phyloP scores from a whole-genome alignment of 1,140 invertebrate species.

The Drosophila sechellia region DNA sequence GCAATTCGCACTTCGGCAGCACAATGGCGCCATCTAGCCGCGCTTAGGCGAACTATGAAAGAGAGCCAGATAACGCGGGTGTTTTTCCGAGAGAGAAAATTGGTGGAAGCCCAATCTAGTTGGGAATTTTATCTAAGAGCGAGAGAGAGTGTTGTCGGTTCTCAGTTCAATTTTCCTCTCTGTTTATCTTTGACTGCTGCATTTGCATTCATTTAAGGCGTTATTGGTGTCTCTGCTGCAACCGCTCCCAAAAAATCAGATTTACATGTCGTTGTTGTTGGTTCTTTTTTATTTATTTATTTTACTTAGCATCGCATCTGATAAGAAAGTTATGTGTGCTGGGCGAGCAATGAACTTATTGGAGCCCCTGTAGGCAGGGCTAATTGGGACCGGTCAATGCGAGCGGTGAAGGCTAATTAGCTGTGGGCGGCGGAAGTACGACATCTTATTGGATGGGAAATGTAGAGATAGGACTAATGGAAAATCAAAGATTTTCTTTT shows the following conservation, averaged over 20 bases:
- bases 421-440: conserved; percentile 26
- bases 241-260: conserved; percentile 75
- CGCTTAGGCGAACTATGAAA: conserved; percentile 55
- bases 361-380: background rate
- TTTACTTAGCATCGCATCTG: conserved; percentile 41
- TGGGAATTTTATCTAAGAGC: conserved; percentile 27
- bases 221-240: conserved; percentile 33
- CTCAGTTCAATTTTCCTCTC: conserved; percentile 42
- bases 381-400: conserved; percentile 20
- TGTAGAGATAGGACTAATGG: conserved; percentile 10
- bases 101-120: conserved; percentile 27
- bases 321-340: conserved; percentile 39
- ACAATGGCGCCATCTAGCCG: conserved; percentile 58
- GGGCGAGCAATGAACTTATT: conserved; percentile 16
- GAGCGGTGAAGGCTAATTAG: conserved; percentile 32
- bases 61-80: conserved; percentile 14
- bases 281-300: conserved; percentile 37
- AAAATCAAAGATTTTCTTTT: background rate
- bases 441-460: background rate
- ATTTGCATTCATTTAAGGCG: conserved; percentile 48
- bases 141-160: conserved; percentile 20
- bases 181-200: conserved; percentile 70
- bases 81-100: conserved; percentile 17
- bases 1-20: conserved; percentile 47
- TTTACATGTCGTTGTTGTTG: conserved; percentile 49